Base-by-base conservation (phyloP, 2,888 invertebrate genomes). In the Marronus borbonicus region DNA sequence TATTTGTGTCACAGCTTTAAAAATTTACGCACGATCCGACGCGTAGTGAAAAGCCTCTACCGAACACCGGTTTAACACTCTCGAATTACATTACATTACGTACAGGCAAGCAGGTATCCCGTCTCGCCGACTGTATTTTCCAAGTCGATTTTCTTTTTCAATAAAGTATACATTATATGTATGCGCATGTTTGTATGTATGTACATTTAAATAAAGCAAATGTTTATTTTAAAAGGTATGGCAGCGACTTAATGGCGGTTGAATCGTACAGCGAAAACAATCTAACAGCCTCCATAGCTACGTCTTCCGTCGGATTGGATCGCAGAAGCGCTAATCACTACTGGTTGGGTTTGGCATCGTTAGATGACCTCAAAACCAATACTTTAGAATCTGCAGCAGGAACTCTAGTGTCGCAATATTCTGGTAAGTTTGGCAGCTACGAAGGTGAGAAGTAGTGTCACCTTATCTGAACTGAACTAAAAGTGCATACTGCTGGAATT, bases 311-410 rank as follows among this genome's bases (percentile, higher is more conserved):
- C 83, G 91, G 93, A 80, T 93, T 93, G 85, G 92, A 94, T 84
- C 89, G 91, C 84, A 86, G 87, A 50, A 92, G 91, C 80, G 90
- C 90, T 64, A 92, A 92, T 83, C 94, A 94, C 86, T 97, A 97
- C 89, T 97, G 97, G 97, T 90, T 97, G 80, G 97, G 97, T 77
- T 91, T 97, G 83, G 95, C 96, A 66, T 95, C 97, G 50, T 92
- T 97, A 80, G 97, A 97, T 89, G 97, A 97, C 89, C 92, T 98
- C 76, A 92, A 96, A 87, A 98, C 97, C 66, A 97, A 97, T 88
- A 97, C 97, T n/a, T 90, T 98, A 80, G 97, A 97, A 90, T 97
- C 97, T 3, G 97, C 97, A 36, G 95, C 96, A 75, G 97, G 97
- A 76, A 93, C 95, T 80, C 91, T 97, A 84, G 95, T 97, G 79